Evolutionary conservation across 2,797 vertebrate species (phyloP).

Genomic region (Trichosurus vulpecula): DNA sequence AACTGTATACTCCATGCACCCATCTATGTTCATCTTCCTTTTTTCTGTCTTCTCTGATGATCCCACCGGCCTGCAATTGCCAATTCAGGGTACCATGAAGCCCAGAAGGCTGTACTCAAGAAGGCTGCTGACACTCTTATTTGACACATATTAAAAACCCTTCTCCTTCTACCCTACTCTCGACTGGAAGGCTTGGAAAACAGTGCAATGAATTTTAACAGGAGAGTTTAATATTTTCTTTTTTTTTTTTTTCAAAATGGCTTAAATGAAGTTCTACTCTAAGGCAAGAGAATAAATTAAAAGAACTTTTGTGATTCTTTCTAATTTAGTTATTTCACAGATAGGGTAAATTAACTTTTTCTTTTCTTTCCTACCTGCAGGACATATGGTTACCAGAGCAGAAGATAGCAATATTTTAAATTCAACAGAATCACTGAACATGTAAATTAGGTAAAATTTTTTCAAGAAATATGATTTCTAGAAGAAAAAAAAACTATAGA

Average conservation of each 20-base stretch:
- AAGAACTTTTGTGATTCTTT: constrained; percentile 59
- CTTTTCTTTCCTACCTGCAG: constrained; percentile 53
- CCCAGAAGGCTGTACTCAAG: neutral
- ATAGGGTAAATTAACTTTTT: constrained; percentile 36
- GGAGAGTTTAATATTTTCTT: constrained; percentile 32
- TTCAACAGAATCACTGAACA: constrained; percentile 19
- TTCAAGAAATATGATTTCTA: neutral
- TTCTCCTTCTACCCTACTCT: neutral
- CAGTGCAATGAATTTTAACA: neutral
- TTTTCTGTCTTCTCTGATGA: neutral
- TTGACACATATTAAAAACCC: neutral
- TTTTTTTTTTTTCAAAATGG: constrained; percentile 41
- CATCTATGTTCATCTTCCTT: constrained; percentile 10
- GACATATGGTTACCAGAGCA: constrained; percentile 47
- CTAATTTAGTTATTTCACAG: constrained; percentile 58
- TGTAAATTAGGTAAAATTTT: constrained; percentile 34
- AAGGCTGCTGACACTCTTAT: neutral
- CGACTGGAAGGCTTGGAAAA: neutral
- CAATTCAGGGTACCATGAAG: neutral
- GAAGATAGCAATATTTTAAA: neutral
- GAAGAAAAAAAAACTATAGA: constrained; percentile 31
- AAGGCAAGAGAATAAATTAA: constrained; percentile 46
- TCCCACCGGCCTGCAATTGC: neutral
- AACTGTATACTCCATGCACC: neutral
- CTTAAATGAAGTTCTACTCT: constrained; percentile 52